These are phyloP conservation scores for Caenorhabditis drosophilae DNA, from an alignment of 2,888 invertebrate genomes.

Conservation along the genomic window DNA sequence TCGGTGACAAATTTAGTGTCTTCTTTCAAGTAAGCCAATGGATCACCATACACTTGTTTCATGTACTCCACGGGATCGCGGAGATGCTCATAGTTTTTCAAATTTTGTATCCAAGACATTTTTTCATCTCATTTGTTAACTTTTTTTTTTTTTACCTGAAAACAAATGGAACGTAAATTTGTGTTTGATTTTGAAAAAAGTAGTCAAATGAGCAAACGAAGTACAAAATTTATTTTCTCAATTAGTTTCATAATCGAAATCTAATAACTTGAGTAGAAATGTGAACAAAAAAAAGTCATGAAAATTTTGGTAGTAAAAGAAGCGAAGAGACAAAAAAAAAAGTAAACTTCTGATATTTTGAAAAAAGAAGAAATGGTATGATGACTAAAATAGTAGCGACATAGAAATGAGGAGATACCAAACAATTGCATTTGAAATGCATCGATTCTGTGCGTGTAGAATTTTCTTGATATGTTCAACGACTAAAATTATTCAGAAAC, in stretches of 20 bases:
- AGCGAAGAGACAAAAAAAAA: not conserved
- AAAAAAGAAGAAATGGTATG: conserved; percentile 3
- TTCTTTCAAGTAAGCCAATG: conserved; percentile 56
- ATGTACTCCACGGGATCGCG: conserved; percentile 59
- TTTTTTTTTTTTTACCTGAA: not conserved
- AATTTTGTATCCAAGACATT: conserved; percentile 62
- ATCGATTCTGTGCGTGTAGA: too few species aligned
- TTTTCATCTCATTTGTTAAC: conserved; percentile 4
- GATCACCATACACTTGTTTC: conserved; percentile 63
- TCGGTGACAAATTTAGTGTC: conserved; percentile 62
- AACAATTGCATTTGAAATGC: too few species aligned
- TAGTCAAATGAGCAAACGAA: too few species aligned
- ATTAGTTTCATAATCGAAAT: not conserved
- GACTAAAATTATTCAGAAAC: too few species aligned
- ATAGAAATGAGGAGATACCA: not conserved
- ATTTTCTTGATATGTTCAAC: too few species aligned
- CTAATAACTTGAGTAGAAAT: not conserved
- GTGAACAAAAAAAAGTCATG: not conserved
- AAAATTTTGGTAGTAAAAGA: not conserved
- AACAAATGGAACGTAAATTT: not conserved
- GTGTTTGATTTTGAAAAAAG: not conserved
- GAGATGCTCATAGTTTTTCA: conserved; percentile 60
- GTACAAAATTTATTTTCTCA: not conserved
- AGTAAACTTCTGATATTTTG: too few species aligned
- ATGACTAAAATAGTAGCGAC: not conserved